These are phyloP conservation scores for Poecilia latipinna DNA, from an alignment of 2,113 vertebrate genomes.

Conservation along the genomic window DNA sequence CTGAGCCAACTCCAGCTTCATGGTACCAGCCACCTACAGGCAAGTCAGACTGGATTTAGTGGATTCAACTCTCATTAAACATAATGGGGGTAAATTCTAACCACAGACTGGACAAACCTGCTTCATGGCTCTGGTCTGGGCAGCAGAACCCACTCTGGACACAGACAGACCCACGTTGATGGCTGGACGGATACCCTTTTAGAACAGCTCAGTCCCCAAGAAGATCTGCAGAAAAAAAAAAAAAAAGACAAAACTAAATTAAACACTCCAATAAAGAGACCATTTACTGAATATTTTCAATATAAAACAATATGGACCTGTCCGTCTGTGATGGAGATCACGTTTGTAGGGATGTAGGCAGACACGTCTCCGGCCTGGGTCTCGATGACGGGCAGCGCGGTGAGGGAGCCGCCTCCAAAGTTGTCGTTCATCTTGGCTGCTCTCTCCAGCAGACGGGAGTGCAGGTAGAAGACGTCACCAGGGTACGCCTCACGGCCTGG, in stretches of 20 bases:
- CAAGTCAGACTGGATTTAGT: no score
- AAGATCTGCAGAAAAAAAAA: constrained; percentile 87
- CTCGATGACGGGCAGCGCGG: constrained; percentile 96
- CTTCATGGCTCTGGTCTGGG: constrained; percentile 98
- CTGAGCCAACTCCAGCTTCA: constrained; percentile 98
- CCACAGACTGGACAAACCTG: constrained; percentile 79
- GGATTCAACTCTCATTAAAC: background rate
- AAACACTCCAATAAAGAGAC: background rate
- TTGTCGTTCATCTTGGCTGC: constrained; percentile 98
- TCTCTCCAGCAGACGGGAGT: constrained; percentile 96
- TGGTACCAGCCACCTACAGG: constrained; percentile 93
- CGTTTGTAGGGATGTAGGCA: constrained; percentile 98
- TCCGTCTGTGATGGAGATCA: constrained; percentile 98
- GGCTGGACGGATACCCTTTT: constrained; percentile 98
- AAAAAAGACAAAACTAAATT: background rate
- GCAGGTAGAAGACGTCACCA: constrained; percentile 97
- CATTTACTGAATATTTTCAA: background rate
- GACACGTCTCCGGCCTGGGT: constrained; percentile 99
- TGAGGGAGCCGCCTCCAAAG: constrained; percentile 95
- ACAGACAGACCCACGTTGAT: constrained; percentile 99
- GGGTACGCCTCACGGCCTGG: constrained; percentile 97
- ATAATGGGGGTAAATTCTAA: background rate
- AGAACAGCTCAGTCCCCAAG: constrained; percentile 98
- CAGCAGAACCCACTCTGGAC: constrained; percentile 97
- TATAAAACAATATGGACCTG: constrained; percentile 80